Evolutionary conservation across 2,888 invertebrate genomes (phyloP), one percentile per base, ranked within the genome.

Genomic region (Tachina grossa): DNA sequence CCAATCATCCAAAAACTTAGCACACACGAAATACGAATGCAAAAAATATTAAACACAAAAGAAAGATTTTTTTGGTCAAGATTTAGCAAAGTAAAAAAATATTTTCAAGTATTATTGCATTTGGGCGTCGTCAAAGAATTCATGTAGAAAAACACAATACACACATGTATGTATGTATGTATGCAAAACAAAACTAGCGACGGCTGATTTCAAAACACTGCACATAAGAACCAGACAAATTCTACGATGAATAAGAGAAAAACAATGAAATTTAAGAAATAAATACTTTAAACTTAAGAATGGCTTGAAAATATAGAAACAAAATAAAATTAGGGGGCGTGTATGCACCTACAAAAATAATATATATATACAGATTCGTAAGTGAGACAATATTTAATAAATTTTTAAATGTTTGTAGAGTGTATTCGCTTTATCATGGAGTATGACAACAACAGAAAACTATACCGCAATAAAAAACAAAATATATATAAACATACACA

Each of bases 1-100:
- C 88, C 90, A 91, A 91, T 91, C 90, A 91, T 90, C 87, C 88
- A 89, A 84, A 90, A 90, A 90, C n/a, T 49, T 14, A 76, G 53
- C 14, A 68, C 39, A 65, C n/a, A 65, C 14, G 6, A 55, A 19
- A 22, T 2, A 22, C 19, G 3, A 22, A 57, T n/a, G 57, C 57
- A 22, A 57, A 57, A 55, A 57, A 68, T 22, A 3, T 10, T 31
- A 6, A 14, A 49, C 13, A 68, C 81, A 66, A 51, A 22, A 39
- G 16, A 49, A 65, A 39, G 11, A 69, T 61, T 6, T 53, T 22
- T 75, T 53, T 19, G 1, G 39, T 51, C 47, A 41, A 31, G 31
- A 72, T 69, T 47, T 53, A 43, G n/a, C n/a, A 59, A 53, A 76
- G 39, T 51, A 31, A 45, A 4, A n/a, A 61, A 55, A 16, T 16